phyloP scores from a whole-genome alignment of 2,797 vertebrate genomes.

The Cossypha niveicapilla region DNA sequence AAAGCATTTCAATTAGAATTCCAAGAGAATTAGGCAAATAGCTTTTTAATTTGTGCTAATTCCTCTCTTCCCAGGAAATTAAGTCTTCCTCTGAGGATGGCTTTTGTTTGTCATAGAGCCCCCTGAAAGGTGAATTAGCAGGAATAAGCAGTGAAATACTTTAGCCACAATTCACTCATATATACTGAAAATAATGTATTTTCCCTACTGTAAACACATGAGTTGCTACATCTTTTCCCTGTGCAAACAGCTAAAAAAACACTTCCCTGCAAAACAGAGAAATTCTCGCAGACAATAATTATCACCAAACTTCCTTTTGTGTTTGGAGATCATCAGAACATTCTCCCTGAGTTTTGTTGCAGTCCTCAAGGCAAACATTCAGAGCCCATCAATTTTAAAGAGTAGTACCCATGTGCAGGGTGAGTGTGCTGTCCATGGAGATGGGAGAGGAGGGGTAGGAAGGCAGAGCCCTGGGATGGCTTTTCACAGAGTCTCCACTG shows the following conservation, averaged over 20 bases:
- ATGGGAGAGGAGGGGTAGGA: background rate
- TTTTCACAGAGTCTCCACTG: background rate
- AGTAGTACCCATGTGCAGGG: background rate
- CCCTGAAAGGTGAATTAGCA: background rate
- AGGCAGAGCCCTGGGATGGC: background rate
- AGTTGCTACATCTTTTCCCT: background rate
- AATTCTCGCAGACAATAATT: background rate
- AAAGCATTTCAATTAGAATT: conserved; percentile 2
- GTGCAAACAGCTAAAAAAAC: background rate
- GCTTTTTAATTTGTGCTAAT: conserved; percentile 3
- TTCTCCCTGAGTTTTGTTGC: background rate
- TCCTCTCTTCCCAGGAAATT: background rate
- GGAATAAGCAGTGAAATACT: background rate
- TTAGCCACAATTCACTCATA: background rate
- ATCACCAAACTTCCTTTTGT: background rate
- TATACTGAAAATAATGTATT: background rate
- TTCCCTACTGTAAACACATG: background rate
- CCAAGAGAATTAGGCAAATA: background rate
- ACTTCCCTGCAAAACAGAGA: background rate
- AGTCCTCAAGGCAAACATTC: background rate
- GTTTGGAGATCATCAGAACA: background rate
- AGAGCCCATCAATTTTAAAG: background rate
- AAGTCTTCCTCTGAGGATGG: background rate
- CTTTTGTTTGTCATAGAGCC: background rate
- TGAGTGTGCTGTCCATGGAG: background rate